Percentiles rank a stretch among this genome's conserved stretches.
phyloP scores from a whole-genome alignment of 2,797 vertebrate species.

The Passerculus sandwichensis region DNA sequence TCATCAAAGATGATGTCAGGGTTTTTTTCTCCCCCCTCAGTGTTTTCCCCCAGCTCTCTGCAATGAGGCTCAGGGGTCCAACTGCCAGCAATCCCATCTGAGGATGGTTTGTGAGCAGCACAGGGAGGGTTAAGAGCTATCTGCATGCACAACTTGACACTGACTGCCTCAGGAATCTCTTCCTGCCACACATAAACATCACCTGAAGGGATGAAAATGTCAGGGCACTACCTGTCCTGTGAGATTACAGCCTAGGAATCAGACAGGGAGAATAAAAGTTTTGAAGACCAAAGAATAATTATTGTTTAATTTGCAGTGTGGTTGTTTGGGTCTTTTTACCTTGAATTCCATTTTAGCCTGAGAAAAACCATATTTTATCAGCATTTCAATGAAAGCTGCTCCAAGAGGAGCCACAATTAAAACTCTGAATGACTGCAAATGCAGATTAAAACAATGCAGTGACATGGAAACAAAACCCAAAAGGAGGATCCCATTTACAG shows the following conservation, averaged over 20 bases:
- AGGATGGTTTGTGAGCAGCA: neutral
- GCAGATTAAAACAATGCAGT: neutral
- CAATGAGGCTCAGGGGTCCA: neutral
- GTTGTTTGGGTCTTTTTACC: neutral
- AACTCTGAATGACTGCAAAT: neutral
- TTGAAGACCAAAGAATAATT: neutral
- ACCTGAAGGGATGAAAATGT: neutral
- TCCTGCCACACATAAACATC: neutral
- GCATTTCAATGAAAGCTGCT: neutral
- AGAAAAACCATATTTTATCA: neutral
- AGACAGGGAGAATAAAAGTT: neutral
- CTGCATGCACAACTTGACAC: neutral
- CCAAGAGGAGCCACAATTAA: neutral
- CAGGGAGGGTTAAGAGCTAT: neutral
- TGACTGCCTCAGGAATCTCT: neutral
- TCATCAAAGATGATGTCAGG: neutral
- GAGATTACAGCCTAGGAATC: neutral
- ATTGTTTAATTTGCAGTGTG: neutral
- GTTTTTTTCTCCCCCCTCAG: accelerated
- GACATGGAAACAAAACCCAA: neutral
- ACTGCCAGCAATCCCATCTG: neutral
- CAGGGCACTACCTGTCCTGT: neutral
- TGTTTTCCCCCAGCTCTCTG: neutral
- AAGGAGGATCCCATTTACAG: neutral
- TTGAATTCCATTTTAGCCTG: neutral